Evolutionary conservation across 2,888 invertebrate genomes (phyloP).

Genomic region (Tenthredo mesomela): DNA sequence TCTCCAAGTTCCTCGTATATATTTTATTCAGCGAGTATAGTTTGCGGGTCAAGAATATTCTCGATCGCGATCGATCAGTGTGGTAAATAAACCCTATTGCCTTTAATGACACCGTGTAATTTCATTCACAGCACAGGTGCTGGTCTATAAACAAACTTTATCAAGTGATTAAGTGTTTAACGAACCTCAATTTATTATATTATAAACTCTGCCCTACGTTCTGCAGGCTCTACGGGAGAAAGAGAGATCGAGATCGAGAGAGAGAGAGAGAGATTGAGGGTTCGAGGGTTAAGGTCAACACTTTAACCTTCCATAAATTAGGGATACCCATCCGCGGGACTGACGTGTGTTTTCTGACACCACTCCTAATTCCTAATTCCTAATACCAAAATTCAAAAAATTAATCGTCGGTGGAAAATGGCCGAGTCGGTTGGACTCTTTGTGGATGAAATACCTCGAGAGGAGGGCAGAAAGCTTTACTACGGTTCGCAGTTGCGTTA

Average conservation of each 20-base stretch:
- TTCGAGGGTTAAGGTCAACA: slow-evolving; percentile 33
- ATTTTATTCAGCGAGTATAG: background rate
- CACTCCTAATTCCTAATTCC: background rate
- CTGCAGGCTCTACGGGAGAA: slow-evolving; percentile 29
- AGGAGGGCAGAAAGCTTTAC: background rate
- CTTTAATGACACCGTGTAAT: slow-evolving; percentile 55
- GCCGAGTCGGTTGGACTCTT: background rate
- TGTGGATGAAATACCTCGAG: background rate
- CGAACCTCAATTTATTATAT: slow-evolving; percentile 73
- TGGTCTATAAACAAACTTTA: slow-evolving; percentile 59
- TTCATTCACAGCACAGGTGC: slow-evolving; percentile 56
- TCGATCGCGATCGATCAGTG: background rate
- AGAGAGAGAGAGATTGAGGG: background rate
- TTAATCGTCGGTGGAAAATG: slow-evolving; percentile 2
- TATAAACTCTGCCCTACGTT: slow-evolving; percentile 65
- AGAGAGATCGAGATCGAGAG: background rate
- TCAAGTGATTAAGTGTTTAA: slow-evolving; percentile 71
- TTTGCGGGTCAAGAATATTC: background rate
- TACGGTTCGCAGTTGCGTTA: slow-evolving; percentile 29
- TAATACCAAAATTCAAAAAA: background rate
- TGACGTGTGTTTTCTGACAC: slow-evolving; percentile 21
- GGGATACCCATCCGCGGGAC: background rate
- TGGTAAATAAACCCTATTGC: background rate
- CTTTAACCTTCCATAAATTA: slow-evolving; percentile 38
- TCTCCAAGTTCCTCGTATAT: background rate